A percentile compares a stretch with the other conserved stretches of the same genome.
Conservation (phyloP, 2,113 vertebrate species). For the Leptobrachium ailaonicum region DNA sequence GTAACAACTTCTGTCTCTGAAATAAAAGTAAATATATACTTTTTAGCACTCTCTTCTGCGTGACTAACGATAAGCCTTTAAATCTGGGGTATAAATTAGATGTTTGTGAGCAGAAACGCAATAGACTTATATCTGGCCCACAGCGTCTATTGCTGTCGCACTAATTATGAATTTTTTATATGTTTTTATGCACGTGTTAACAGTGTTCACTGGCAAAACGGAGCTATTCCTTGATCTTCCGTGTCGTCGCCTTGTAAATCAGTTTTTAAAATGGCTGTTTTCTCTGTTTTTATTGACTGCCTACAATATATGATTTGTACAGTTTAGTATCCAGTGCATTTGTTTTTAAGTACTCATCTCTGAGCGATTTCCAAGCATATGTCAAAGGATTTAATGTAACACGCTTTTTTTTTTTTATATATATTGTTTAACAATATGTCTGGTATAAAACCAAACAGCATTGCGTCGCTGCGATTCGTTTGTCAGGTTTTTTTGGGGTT, state of each 20-base stretch:
- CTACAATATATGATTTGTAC: conserved; percentile 58
- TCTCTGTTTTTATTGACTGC: conserved; percentile 60
- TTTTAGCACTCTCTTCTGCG: conserved; percentile 60
- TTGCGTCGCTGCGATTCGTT: too few species aligned
- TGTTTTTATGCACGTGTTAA: conserved; percentile 55
- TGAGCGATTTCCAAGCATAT: conserved; percentile 12
- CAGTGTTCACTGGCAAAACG: conserved; percentile 56
- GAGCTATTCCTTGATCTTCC: conserved; percentile 48
- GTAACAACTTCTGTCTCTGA: conserved; percentile 64
- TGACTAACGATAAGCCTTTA: conserved; percentile 59
- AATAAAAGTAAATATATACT: conserved; percentile 67
- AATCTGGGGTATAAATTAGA: conserved; percentile 65
- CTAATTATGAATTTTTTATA: conserved; percentile 46
- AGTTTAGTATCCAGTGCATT: conserved; percentile 52
- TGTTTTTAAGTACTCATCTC: conserved; percentile 22
- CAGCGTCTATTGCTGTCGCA: conserved; percentile 46
- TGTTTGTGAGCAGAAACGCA: conserved; percentile 57
- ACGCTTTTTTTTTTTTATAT: neutral
- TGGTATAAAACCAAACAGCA: too few species aligned
- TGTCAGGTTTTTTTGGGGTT: too few species aligned
- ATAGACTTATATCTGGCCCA: conserved; percentile 55
- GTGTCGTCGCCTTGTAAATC: conserved; percentile 49
- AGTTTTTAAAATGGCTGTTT: conserved; percentile 43
- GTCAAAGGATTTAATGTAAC: neutral
- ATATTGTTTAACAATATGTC: too few species aligned